Percentiles rank a stretch among this genome's conserved stretches.
These are phyloP conservation scores for Syngnathus floridae DNA, from an alignment of 2,113 vertebrate species.

Conservation along the genomic window DNA sequence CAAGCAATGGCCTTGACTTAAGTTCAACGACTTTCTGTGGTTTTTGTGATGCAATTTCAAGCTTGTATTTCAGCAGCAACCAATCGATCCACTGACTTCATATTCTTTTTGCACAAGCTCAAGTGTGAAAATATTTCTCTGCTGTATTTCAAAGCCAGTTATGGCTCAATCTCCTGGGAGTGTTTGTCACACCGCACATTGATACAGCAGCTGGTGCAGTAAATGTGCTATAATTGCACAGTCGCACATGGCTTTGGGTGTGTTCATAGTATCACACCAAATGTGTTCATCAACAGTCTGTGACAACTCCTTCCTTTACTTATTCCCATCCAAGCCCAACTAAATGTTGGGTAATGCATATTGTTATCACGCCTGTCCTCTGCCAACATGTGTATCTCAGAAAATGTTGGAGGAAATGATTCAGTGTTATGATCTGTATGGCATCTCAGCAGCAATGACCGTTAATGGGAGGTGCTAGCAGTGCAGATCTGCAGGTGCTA, in stretches of 20 bases:
- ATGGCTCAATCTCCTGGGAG: slow-evolving; percentile 42
- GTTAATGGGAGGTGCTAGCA: slow-evolving; percentile 50
- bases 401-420: slow-evolving; percentile 25
- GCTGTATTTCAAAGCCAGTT: slow-evolving; percentile 45
- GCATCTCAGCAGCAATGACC: slow-evolving; percentile 42
- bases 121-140: slow-evolving; percentile 38
- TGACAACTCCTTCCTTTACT: slow-evolving; percentile 31
- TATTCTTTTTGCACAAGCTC: slow-evolving; percentile 37
- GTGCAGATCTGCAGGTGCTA: slow-evolving; percentile 61
- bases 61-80: slow-evolving; percentile 10
- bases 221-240: slow-evolving; percentile 61
- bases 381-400: slow-evolving; percentile 6
- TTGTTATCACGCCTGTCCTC: slow-evolving; percentile 20
- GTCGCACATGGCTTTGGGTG: slow-evolving; percentile 52
- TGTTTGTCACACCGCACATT: slow-evolving; percentile 49
- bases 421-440: slow-evolving; percentile 34
- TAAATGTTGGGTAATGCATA: slow-evolving; percentile 30
- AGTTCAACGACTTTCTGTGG: not conserved
- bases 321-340: not conserved
- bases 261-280: slow-evolving; percentile 49
- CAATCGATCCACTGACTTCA: slow-evolving; percentile 27
- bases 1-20: not conserved
- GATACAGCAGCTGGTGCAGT: slow-evolving; percentile 61
- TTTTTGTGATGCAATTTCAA: slow-evolving; percentile 12
- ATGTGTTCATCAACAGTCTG: slow-evolving; percentile 54